phyloP scores from a whole-genome alignment of 2,888 invertebrate species.

The Chouioia cunea region DNA sequence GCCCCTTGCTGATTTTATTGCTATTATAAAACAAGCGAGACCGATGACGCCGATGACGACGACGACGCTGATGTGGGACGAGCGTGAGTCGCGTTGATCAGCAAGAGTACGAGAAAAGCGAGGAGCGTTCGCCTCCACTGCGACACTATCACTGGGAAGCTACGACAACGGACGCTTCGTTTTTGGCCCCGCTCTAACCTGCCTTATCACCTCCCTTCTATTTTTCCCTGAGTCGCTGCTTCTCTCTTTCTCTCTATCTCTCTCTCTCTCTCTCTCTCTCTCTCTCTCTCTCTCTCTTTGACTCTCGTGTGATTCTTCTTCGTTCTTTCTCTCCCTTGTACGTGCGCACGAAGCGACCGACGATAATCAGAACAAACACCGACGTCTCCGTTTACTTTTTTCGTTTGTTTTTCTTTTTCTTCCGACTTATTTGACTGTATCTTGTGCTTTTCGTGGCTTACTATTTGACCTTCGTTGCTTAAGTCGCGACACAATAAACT shows the following conservation, averaged over 20 bases:
- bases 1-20: too few relatives aligned
- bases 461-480: slow-evolving; percentile 11
- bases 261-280: neutral
- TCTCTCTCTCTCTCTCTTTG: slow-evolving; percentile 1
- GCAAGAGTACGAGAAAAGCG: too few relatives aligned
- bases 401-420: slow-evolving; percentile 16
- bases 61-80: too few relatives aligned
- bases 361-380: slow-evolving; percentile 39
- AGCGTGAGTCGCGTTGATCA: too few relatives aligned
- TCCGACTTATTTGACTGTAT: slow-evolving; percentile 7
- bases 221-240: slow-evolving; percentile 29
- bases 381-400: slow-evolving; percentile 14
- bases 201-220: slow-evolving; percentile 32
- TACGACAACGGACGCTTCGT: neutral
- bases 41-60: too few relatives aligned
- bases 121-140: slow-evolving; percentile 9
- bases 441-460: slow-evolving; percentile 12
- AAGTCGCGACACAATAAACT: neutral
- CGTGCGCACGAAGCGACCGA: neutral
- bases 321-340: slow-evolving; percentile 17
- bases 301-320: too few relatives aligned
- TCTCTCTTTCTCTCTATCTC: slow-evolving; percentile 27
- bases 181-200: slow-evolving; percentile 9
- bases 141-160: slow-evolving; percentile 31
- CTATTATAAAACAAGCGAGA: too few relatives aligned